Evolutionary conservation across 2,113 vertebrate species (phyloP), one percentile per base, ranked within the genome.

Genomic region (Pomatostomus ruficeps): DNA sequence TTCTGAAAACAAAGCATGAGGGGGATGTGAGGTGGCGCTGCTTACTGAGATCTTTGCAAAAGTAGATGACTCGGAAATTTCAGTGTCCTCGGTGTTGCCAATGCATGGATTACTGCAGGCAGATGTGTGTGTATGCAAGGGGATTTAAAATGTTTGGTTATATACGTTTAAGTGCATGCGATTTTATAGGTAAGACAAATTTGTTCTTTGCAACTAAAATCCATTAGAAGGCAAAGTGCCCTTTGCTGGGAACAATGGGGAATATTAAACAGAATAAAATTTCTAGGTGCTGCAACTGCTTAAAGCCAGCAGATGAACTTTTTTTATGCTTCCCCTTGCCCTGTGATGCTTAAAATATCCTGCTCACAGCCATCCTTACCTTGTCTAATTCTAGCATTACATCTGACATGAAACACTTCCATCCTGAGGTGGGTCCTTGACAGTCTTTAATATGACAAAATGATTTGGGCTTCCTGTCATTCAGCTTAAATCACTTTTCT

Each of bases 361-460:
- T n/a, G 23, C 61, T 90, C 55, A 52, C 19, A 57, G 46, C 25
- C 2, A 0, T 70, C 40, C 79, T 96, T 77, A 40, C 48, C 29
- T 89, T 90, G 43, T 62, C 20, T 86, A 58, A 35, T 82, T 92
- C 65, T 76, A 55, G 38, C 2, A 0, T 49, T 80, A 52, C 49
- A 70, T 63, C n/a, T 80, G 33, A 84, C 74, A 85, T 38, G 82
- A 91, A 93, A 76, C 46, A 28, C 4, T 94, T 93, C 89, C 49
- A 63, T 83, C 54, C 70, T 33, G 51, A 96, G 90, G 87, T 74
- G 75, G 57, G 86, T 94, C 90, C 85, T 93, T 85, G 95, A 84
- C 82, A 91, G 63, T 68, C 78, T 93, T 95, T 94, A 88, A 89
- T 83, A 85, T 67, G 93, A 96, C 92, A 95, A 85, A 95, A 85